phyloP scores from a whole-genome alignment of 2,797 vertebrate species.

The Darevskia nairensis region DNA sequence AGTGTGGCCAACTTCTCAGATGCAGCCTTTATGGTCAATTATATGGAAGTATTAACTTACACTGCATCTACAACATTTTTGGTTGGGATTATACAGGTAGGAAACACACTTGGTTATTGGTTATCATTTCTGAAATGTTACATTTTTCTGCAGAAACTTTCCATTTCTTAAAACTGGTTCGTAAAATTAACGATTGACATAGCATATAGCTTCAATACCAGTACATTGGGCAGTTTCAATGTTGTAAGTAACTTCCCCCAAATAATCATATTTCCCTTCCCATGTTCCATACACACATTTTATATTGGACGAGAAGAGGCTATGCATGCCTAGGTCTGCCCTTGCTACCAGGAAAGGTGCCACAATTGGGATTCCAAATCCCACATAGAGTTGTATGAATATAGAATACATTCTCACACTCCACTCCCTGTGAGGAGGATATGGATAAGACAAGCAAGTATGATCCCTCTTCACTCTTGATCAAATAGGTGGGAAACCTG shows the following conservation, averaged over 20 bases:
- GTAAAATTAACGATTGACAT: not conserved
- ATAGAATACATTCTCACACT: not conserved
- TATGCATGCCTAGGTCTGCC: not conserved
- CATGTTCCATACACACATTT: not conserved
- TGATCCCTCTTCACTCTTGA: not conserved
- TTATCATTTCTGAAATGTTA: not conserved
- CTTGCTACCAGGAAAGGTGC: not conserved
- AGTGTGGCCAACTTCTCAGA: slow-evolving; percentile 56
- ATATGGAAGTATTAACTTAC: slow-evolving; percentile 57
- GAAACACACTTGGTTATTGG: slow-evolving; percentile 2
- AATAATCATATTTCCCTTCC: not conserved
- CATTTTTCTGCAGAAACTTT: not conserved
- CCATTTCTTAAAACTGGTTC: not conserved
- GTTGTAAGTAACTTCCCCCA: not conserved
- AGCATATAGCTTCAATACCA: not conserved
- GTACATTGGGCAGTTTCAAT: not conserved
- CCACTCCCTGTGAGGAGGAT: not conserved
- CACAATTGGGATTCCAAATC: not conserved
- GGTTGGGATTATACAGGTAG: slow-evolving; percentile 75
- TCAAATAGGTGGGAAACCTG: not conserved
- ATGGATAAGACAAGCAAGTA: not conserved
- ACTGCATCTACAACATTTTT: slow-evolving; percentile 69
- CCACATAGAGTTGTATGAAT: not conserved
- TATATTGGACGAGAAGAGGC: not conserved
- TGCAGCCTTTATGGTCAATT: slow-evolving; percentile 22